phyloP scores from a whole-genome alignment of 2,888 invertebrate species.

The Agrilus cyanescens region DNA sequence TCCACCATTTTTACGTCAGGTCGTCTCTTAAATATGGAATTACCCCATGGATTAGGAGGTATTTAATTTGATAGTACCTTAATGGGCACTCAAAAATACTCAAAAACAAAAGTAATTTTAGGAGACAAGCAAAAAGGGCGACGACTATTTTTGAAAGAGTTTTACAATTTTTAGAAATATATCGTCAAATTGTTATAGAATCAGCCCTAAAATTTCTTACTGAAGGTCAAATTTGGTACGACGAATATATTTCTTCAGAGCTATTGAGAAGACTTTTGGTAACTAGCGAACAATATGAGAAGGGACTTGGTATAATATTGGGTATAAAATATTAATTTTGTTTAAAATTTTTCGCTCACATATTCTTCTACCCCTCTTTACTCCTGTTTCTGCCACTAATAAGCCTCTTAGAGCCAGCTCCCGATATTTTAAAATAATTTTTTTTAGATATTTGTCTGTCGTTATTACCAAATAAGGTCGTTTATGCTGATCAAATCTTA shows the following conservation, averaged over 20 bases:
- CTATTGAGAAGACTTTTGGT: constrained; percentile 25
- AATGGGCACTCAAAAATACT: too few species aligned
- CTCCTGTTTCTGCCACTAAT: too few species aligned
- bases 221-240: constrained; percentile 34
- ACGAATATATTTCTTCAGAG: constrained; percentile 32
- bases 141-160: constrained; percentile 22
- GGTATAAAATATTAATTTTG: constrained; percentile 10
- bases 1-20: constrained; percentile 30
- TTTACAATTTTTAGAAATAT: constrained; percentile 10
- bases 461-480: not conserved
- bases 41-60: constrained; percentile 13
- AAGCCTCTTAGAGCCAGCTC: too few species aligned
- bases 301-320: constrained; percentile 19
- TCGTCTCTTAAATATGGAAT: constrained; percentile 9
- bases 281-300: constrained; percentile 20
- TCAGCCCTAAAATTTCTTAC: constrained; percentile 31
- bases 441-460: not conserved
- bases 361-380: too few species aligned
- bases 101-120: constrained; percentile 8
- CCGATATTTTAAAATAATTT: too few species aligned
- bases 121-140: constrained; percentile 17
- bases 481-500: constrained; percentile 29
- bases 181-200: constrained; percentile 26
- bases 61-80: not conserved
- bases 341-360: not conserved